phyloP scores from a whole-genome alignment of 2,113 vertebrate genomes.

The Chascanopsetta lugubris region DNA sequence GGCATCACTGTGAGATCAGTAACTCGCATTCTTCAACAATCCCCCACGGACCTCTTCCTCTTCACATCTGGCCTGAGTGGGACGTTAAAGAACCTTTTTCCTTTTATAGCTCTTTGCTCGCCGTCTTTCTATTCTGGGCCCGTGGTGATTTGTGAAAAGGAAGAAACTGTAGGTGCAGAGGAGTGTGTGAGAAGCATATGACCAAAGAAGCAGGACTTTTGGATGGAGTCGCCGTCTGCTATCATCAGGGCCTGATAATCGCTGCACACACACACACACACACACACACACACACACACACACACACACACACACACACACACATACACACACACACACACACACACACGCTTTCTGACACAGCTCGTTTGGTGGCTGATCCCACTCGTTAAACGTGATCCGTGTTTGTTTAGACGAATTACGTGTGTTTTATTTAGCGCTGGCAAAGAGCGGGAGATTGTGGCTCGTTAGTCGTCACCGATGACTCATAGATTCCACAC shows the following conservation, averaged over 20 bases:
- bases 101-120: constrained; percentile 73
- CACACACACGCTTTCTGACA: background rate
- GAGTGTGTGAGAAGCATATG: constrained; percentile 68
- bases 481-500: constrained; percentile 49
- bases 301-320: too few species aligned
- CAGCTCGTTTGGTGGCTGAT: constrained; percentile 30
- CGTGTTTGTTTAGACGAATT: constrained; percentile 31
- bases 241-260: constrained; percentile 34
- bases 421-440: constrained; percentile 13
- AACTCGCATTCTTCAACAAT: constrained; percentile 69
- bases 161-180: constrained; percentile 59
- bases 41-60: constrained; percentile 58
- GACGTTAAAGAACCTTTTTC: constrained; percentile 61
- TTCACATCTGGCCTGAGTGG: constrained; percentile 66
- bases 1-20: constrained; percentile 63
- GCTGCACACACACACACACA: background rate
- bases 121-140: constrained; percentile 66
- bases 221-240: constrained; percentile 46
- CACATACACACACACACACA: background rate
- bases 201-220: constrained; percentile 55
- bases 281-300: background rate
- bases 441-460: constrained; percentile 17
- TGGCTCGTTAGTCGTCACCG: constrained; percentile 11
- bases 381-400: constrained; percentile 10
- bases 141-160: constrained; percentile 41